Conservation (phyloP, 1,140 invertebrate species). For the Pissodes strobi region DNA sequence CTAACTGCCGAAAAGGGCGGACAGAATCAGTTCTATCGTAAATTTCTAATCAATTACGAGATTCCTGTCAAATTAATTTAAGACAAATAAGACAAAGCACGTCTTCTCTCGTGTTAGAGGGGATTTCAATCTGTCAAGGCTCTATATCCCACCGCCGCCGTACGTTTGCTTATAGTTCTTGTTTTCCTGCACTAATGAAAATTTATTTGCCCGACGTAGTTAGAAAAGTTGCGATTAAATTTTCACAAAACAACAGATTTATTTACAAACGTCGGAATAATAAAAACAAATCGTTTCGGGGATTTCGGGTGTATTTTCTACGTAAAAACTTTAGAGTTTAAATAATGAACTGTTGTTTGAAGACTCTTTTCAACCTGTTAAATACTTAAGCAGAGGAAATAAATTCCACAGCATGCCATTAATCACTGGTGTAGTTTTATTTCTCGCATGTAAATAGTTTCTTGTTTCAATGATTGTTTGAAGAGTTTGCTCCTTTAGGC, state of each 20-base stretch:
- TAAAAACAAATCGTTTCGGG: slow-evolving; percentile 26
- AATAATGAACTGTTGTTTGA: no score
- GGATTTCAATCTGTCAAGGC: slow-evolving; percentile 17
- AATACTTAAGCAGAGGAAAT: no score
- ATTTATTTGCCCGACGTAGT: slow-evolving; percentile 25
- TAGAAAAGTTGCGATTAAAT: slow-evolving; percentile 36
- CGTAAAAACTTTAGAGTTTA: no score
- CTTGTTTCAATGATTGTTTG: no score
- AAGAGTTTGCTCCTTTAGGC: no score
- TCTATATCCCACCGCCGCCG: slow-evolving; percentile 10
- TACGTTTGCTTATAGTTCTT: slow-evolving; percentile 23
- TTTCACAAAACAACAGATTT: slow-evolving; percentile 35
- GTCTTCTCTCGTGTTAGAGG: slow-evolving; percentile 7
- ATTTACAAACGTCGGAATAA: slow-evolving; percentile 21
- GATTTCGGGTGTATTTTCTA: not conserved
- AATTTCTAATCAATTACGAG: not conserved
- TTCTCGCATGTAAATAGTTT: no score
- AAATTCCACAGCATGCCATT: no score
- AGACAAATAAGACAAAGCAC: slow-evolving; percentile 12
- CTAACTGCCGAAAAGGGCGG: no score
- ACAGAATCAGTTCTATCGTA: not conserved
- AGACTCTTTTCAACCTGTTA: no score
- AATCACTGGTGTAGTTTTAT: no score
- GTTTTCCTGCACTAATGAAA: slow-evolving; percentile 30
- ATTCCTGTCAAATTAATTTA: slow-evolving; percentile 15